Conservation (phyloP, 1,140 invertebrate species). For the Microplitis mediator region DNA sequence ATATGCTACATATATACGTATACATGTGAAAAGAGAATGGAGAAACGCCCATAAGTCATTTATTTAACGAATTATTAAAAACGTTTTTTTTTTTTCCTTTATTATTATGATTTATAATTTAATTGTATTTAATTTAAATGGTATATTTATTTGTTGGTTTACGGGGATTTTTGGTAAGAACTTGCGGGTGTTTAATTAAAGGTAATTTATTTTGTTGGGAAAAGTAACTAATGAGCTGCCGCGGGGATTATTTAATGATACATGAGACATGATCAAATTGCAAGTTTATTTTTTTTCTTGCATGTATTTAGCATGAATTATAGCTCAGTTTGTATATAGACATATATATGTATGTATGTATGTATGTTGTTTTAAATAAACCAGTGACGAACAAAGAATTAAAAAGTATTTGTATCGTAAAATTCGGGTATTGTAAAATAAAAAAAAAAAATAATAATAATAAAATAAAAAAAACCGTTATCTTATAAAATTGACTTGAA, state of each 20-base stretch:
- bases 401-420: background rate
- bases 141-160: too few species aligned
- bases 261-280: conserved; percentile 29
- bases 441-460: background rate
- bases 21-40: background rate
- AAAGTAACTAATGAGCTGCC: conserved; percentile 56
- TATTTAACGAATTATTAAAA: background rate
- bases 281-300: too few species aligned
- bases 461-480: conserved; percentile 5
- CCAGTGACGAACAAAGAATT: background rate
- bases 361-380: background rate
- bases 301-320: too few species aligned
- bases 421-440: conserved; percentile 4
- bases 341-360: too few species aligned
- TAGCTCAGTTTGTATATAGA: too few species aligned
- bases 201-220: conserved; percentile 45
- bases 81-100: background rate
- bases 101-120: background rate
- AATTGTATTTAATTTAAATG: background rate
- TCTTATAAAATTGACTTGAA: conserved; percentile 4
- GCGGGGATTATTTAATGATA: conserved; percentile 55
- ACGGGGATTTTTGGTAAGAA: too few species aligned
- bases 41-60: background rate
- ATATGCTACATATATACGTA: too few species aligned
- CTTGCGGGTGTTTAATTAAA: too few species aligned